These are phyloP conservation scores for Bradypus variegatus DNA, from an alignment of 2,797 vertebrate genomes.

Conservation along the genomic window DNA sequence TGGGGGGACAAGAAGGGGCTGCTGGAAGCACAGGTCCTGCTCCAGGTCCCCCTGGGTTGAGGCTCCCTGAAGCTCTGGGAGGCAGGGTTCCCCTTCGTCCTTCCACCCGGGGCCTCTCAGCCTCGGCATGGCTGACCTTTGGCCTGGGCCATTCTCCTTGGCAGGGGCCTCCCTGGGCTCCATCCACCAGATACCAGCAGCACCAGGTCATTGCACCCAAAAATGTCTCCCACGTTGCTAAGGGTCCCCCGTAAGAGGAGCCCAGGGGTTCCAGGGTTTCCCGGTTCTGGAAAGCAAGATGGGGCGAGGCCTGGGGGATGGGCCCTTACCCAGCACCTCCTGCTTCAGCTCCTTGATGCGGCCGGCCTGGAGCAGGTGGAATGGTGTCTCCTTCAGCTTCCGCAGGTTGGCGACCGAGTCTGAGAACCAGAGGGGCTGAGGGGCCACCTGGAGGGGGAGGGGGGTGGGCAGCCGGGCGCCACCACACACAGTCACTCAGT, in stretches of 20 bases:
- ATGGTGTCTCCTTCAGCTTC: conserved; percentile 81
- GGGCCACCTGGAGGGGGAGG: conserved; percentile 72
- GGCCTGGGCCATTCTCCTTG: not conserved
- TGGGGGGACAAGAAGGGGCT: conserved; percentile 47
- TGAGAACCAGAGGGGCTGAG: conserved; percentile 84
- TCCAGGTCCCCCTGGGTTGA: not conserved
- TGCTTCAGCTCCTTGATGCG: conserved; percentile 74
- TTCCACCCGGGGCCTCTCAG: not conserved
- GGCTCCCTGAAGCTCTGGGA: not conserved
- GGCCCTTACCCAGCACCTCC: conserved; percentile 77
- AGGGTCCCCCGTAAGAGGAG: not conserved
- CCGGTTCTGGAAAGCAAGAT: too few species aligned
- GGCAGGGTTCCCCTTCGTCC: not conserved
- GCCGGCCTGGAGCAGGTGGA: conserved; percentile 76
- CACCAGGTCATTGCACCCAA: not conserved
- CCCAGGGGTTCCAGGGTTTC: not conserved
- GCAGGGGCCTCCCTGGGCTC: not conserved
- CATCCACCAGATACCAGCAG: not conserved
- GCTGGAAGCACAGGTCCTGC: not conserved
- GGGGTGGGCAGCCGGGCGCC: not conserved
- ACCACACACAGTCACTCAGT: not conserved
- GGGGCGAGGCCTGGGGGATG: too few species aligned
- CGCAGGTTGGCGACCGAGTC: conserved; percentile 75
- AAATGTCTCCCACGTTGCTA: not conserved
- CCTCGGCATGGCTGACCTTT: rapidly evolving